phyloP scores from a whole-genome alignment of 2,888 invertebrate genomes.

The Diaprepes abbreviatus region DNA sequence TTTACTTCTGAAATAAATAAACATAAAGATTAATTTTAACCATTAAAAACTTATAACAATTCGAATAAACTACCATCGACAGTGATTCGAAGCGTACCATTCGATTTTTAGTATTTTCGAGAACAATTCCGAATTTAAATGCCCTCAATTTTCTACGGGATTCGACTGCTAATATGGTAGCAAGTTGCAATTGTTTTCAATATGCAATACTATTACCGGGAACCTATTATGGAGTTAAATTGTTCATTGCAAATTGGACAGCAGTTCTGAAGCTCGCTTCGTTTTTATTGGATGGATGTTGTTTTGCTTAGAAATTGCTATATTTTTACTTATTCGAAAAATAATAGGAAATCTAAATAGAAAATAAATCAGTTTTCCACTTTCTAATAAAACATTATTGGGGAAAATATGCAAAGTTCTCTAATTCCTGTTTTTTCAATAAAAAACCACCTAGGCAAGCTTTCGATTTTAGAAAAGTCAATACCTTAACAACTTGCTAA shows the following conservation, averaged over 20 bases:
- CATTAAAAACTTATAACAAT: conserved; percentile 19
- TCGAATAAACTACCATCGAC: conserved; percentile 29
- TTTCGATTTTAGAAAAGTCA: no score
- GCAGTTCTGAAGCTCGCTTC: conserved; percentile 26
- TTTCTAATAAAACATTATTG: no score
- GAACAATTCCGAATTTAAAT: conserved; percentile 43
- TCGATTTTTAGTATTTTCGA: conserved; percentile 41
- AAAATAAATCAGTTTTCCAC: no score
- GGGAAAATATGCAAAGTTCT: no score
- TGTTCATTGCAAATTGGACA: conserved; percentile 49
- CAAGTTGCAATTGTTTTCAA: conserved; percentile 49
- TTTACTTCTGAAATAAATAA: background rate
- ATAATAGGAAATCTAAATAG: no score
- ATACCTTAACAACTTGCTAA: no score
- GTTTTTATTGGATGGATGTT: conserved; percentile 25
- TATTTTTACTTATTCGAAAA: background rate
- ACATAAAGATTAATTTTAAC: background rate
- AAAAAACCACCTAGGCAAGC: no score
- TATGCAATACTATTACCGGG: conserved; percentile 50
- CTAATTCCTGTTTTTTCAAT: no score
- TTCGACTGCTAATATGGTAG: conserved; percentile 43
- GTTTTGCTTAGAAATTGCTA: background rate
- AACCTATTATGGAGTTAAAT: conserved; percentile 44
- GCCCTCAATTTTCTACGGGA: conserved; percentile 43
- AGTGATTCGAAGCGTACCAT: conserved; percentile 21